Evolutionary conservation across 2,113 vertebrate genomes (phyloP).

Genomic region (Actenoides hombroni): DNA sequence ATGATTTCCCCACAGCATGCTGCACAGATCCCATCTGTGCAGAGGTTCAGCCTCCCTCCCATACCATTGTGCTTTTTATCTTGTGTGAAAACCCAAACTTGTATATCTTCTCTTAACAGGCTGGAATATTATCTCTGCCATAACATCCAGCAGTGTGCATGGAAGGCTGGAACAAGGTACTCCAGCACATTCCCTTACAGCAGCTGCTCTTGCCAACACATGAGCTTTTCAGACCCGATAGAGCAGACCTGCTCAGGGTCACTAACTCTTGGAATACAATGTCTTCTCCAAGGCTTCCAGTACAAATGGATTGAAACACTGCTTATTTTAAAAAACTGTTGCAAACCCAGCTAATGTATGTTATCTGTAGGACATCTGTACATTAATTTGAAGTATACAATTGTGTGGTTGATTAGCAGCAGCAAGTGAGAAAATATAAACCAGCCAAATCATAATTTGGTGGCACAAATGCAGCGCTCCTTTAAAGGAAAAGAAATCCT

Average conservation of each 20-base stretch:
- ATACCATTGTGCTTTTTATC: neutral
- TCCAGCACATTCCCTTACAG: neutral
- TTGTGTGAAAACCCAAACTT: neutral
- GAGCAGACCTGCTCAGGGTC: neutral
- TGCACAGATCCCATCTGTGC: fast-evolving
- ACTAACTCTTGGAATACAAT: neutral
- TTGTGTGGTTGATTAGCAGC: neutral
- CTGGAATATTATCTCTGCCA: neutral
- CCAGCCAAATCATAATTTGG: neutral
- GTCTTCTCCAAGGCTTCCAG: neutral
- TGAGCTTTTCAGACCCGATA: neutral
- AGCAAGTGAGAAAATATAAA: neutral
- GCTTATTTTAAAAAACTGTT: neutral
- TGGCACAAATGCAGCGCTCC: neutral
- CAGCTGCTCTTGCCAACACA: neutral
- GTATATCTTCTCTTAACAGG: neutral
- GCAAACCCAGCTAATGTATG: neutral
- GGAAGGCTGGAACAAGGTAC: neutral
- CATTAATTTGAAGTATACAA: neutral
- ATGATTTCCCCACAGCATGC: fast-evolving
- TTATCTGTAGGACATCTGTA: neutral
- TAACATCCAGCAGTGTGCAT: neutral
- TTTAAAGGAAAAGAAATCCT: neutral
- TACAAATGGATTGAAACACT: neutral
- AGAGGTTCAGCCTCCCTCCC: neutral